phyloP scores from a whole-genome alignment of 2,888 invertebrate genomes.

The Diarsia dahlii region DNA sequence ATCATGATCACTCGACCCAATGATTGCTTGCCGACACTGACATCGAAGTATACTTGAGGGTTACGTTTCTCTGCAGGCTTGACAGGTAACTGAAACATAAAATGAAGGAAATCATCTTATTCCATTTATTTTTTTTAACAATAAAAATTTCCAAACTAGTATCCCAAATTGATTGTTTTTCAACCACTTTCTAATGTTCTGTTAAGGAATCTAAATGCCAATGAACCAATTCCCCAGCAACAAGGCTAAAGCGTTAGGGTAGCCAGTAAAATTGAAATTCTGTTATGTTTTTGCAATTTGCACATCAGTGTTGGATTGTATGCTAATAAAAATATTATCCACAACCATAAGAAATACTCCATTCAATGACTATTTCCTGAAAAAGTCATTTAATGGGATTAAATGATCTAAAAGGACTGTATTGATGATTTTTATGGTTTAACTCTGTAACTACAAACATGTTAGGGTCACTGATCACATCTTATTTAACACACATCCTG shows the following conservation, averaged over 20 bases:
- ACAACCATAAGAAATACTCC: not conserved
- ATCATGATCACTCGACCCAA: conserved; percentile 98
- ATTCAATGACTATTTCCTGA: not conserved
- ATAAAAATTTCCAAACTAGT: not conserved
- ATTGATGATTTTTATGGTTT: too few species aligned
- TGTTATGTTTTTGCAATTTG: not conserved
- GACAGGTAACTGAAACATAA: conserved; percentile 75
- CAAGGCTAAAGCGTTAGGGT: too few species aligned
- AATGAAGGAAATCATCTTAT: not conserved
- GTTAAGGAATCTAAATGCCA: not conserved
- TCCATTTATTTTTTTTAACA: too few species aligned
- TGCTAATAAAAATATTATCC: too few species aligned
- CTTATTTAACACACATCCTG: not conserved
- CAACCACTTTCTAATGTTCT: not conserved
- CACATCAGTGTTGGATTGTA: not conserved
- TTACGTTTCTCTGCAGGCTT: conserved; percentile 90
- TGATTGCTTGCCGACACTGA: conserved; percentile 97
- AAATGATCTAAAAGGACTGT: too few species aligned
- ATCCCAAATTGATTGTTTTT: not conserved
- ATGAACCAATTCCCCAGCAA: not conserved
- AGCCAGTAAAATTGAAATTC: not conserved
- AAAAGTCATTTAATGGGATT: not conserved
- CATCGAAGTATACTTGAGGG: conserved; percentile 98
- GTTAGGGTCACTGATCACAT: not conserved
- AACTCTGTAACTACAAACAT: not conserved